A percentile compares a stretch with the other conserved stretches of the same genome.
These are phyloP conservation scores for Aporophyla nigra DNA, from an alignment of 2,888 invertebrate genomes.

Conservation along the genomic window DNA sequence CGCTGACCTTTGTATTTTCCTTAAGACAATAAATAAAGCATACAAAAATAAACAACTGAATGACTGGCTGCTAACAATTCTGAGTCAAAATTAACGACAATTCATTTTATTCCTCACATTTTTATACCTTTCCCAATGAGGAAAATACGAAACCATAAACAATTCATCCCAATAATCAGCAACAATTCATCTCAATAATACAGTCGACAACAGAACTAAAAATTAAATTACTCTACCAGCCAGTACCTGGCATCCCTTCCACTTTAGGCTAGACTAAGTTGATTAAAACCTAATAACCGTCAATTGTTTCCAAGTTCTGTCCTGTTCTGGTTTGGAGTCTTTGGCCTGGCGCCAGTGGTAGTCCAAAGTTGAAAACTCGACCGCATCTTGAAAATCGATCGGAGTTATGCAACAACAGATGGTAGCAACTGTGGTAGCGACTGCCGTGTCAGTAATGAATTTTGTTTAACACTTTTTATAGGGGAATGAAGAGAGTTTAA, in stretches of 20 bases:
- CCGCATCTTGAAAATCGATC: constrained; percentile 50
- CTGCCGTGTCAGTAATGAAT: constrained; percentile 47
- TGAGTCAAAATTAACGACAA: background rate
- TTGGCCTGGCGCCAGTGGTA: constrained; percentile 54
- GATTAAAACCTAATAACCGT: constrained; percentile 42
- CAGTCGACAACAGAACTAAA: background rate
- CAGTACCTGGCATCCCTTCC: constrained; percentile 6
- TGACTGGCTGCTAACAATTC: background rate
- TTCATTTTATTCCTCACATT: background rate
- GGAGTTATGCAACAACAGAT: constrained; percentile 55
- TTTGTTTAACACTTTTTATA: constrained; percentile 42
- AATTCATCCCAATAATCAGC: constrained; percentile 35
- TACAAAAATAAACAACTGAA: background rate
- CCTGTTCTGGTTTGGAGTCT: constrained; percentile 30
- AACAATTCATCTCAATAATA: constrained; percentile 23
- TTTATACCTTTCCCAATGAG: background rate
- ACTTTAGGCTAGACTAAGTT: constrained; percentile 26
- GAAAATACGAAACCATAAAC: constrained; percentile 19
- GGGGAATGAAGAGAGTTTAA: background rate
- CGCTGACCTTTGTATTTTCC: background rate
- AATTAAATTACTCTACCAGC: constrained; percentile 33
- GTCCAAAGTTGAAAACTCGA: constrained; percentile 41
- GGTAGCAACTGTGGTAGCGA: constrained; percentile 26
- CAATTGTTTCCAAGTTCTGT: constrained; percentile 50
- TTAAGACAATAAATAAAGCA: constrained; percentile 2